Evolutionary conservation across 2,113 vertebrate genomes (phyloP), one percentile per base, ranked within the genome.

Genomic region (Paedocypris sp.): DNA sequence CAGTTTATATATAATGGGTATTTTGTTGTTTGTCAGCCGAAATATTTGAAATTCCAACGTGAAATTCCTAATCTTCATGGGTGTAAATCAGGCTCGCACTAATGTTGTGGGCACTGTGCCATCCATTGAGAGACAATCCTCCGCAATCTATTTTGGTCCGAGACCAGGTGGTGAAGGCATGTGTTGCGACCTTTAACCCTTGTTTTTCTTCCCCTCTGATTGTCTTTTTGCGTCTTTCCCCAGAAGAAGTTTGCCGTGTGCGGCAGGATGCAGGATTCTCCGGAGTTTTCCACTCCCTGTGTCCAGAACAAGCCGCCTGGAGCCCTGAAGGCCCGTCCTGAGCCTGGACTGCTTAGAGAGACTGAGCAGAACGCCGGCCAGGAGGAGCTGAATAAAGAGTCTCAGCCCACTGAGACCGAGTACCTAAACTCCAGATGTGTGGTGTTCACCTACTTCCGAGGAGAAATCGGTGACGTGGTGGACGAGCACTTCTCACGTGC

Each of bases 391-490:
- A 87, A 91, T 72, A 92, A 97, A 69, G 85, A 87, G 70, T 72
- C 86, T 66, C 91, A 91, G 73, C 91, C 95, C 57, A 85, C 92
- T 0, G 95, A 96, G 76, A 88, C 96, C 7, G 92, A 99, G 82
- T 99, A 99, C 83, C 76, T 99, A 80, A 97, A 90, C 77, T 93
- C 95, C 78, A 89, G 93, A 66, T 99, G 95, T 64, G 90, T 99
- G 74, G 85, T 99, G 81, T 95, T 99, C 85, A 98, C 93, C 50
- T 99, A 99, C 80, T 98, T 97, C 85, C 90, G 91, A 72, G 95
- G 95, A 48, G 87, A 97, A 79, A 96, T 97, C 56, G 86, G 90
- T 3, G 91, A 95, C 4, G 92, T 95, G 76, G 94, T 99, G 65
- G 95, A 99, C 58, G 92, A 97, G 73, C 95, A 99, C 73, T 99